Base-by-base conservation (phyloP, 92 coral and sea anemone genomes). In the Montipora capitata region DNA sequence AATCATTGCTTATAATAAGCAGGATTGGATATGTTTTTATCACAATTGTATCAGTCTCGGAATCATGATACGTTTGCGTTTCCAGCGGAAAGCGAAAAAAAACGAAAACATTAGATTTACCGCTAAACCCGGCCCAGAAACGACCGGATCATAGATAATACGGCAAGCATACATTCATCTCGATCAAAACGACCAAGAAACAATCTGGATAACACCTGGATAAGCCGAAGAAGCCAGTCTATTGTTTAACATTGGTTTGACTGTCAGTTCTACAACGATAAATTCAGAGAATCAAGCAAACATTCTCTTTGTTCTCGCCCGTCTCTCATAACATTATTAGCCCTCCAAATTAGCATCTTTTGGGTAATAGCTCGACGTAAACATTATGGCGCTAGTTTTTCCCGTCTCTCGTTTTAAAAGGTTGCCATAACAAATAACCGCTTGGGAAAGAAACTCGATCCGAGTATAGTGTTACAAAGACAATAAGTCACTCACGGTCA, bases 321-420 rank as follows among this genome's bases (percentile, higher is more conserved):
- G 83, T 94, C 92, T 89, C 96, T 82, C 93, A 80, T 88, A 88
- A 87, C 80, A 86, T 85, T 95, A 89, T 95, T 91, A 91, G 92
- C 96, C 84, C 86, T 66, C 92, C 81, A 94, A 95, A 95, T 95
- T 95, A 95, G 92, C 95, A 91, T 84, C 94, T 89, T 89, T 93
- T 93, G 88, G 94, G 95, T 93, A 93, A 91, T 93, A 95, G 94
- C 89, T 82, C 74, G 85, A 85, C 85, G 89, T 89, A 90, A 95
- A 91, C 81, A 87, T 75, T 73, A 68, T 82, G 81, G 94, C 80
- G 85, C 77, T 68, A 68, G 76, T 49, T 42, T 64, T 87, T 90
- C 72, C 89, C 93, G 77, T 82, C 80, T 88, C 92, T 73, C 79
- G 59, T 80, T 87, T 70, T 51, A 76, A 48, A 48, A 81, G 87